A percentile compares a stretch with the other conserved stretches of the same genome.
Evolutionary conservation across 2,797 vertebrate species (phyloP).

Genomic region (Gila robusta): DNA sequence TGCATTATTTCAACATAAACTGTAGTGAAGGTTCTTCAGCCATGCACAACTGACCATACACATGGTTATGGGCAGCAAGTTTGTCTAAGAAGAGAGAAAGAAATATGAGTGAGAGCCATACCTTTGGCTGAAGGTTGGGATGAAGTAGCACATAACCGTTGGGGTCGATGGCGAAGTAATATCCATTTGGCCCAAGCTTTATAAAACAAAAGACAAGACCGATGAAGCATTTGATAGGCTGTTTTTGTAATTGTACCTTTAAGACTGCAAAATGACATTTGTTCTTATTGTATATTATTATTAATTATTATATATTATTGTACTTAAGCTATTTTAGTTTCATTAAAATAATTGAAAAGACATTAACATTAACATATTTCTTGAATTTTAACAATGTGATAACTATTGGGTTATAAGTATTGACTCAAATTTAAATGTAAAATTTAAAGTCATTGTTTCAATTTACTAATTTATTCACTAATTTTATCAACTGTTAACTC

Average conservation of each 20-base stretch:
- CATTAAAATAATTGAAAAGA: neutral
- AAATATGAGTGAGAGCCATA: slow-evolving; percentile 68
- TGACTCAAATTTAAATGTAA: neutral
- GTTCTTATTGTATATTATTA: neutral
- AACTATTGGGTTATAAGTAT: neutral
- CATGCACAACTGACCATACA: neutral
- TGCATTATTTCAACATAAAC: slow-evolving; percentile 14
- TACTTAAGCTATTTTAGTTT: neutral
- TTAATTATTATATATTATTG: neutral
- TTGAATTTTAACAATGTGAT: neutral
- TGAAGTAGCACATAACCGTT: slow-evolving; percentile 97
- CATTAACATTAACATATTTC: neutral
- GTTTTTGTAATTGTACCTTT: neutral
- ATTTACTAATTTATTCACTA: too few species aligned
- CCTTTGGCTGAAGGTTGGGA: slow-evolving; percentile 95
- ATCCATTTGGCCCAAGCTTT: slow-evolving; percentile 96
- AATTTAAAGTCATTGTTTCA: neutral
- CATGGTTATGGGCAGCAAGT: neutral
- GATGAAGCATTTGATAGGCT: neutral
- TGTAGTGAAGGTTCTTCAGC: neutral
- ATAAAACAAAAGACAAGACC: neutral
- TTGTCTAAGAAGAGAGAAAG: neutral
- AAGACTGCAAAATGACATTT: neutral
- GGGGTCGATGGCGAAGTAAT: slow-evolving; percentile 98
- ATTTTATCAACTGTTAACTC: neutral